A percentile compares a stretch with the other conserved stretches of the same genome.
phyloP scores from a whole-genome alignment of 1,140 invertebrate species.

The Propsilocerus akamusi region DNA sequence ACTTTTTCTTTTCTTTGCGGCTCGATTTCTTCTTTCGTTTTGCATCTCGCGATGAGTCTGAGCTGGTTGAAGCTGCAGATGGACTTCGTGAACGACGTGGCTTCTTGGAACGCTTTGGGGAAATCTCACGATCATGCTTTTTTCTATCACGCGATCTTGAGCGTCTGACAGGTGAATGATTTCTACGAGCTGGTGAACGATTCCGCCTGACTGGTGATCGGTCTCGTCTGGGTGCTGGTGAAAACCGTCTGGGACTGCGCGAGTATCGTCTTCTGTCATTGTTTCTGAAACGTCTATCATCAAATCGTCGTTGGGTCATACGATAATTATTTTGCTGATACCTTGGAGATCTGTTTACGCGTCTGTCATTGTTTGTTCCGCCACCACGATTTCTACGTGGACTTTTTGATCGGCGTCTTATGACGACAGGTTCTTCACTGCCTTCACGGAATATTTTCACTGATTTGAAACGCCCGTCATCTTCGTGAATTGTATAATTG shows the following conservation, averaged over 20 bases:
- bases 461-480: constrained; percentile 8
- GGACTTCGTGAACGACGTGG: not conserved
- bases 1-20: not conserved
- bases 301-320: not conserved
- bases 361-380: not conserved
- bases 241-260: not conserved
- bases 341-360: not conserved
- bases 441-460: too few species aligned
- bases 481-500: constrained; percentile 36
- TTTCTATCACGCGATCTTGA: not conserved
- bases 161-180: not conserved
- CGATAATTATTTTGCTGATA: not conserved
- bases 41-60: not conserved
- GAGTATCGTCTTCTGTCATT: not conserved
- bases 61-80: not conserved
- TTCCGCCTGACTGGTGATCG: too few species aligned
- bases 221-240: too few species aligned
- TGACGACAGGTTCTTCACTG: not conserved
- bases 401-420: not conserved
- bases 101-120: not conserved
- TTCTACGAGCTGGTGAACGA: too few species aligned
- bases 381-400: not conserved
- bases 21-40: not conserved
- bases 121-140: not conserved
- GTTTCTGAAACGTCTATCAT: not conserved